These are phyloP conservation scores for Ennomos quercinarius DNA, from an alignment of 2,888 invertebrate species.

Conservation along the genomic window DNA sequence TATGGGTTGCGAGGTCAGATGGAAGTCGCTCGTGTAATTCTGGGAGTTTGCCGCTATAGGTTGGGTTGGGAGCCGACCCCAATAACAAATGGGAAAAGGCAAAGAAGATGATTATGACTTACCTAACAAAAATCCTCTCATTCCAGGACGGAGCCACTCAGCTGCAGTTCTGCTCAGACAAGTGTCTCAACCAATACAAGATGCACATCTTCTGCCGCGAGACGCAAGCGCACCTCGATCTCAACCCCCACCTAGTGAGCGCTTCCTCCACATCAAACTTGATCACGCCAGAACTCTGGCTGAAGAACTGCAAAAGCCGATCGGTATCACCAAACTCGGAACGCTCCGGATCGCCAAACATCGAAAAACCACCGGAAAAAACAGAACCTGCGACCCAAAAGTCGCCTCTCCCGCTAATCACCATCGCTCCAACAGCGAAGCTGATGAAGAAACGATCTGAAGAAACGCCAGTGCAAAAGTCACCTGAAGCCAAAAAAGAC, in stretches of 20 bases:
- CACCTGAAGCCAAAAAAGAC: slow-evolving; percentile 76
- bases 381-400: slow-evolving; percentile 60
- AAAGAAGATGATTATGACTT: too few relatives aligned
- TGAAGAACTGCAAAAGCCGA: slow-evolving; percentile 91
- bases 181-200: slow-evolving; percentile 97
- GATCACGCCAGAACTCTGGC: slow-evolving; percentile 96
- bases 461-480: slow-evolving; percentile 69
- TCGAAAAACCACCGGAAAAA: slow-evolving; percentile 65
- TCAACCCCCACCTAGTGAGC: slow-evolving; percentile 90
- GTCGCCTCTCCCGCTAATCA: slow-evolving; percentile 87
- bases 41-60: too few relatives aligned
- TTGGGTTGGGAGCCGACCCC: too few relatives aligned
- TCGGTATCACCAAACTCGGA: slow-evolving; percentile 87
- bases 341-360: slow-evolving; percentile 82
- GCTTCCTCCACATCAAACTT: slow-evolving; percentile 82
- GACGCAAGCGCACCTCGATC: slow-evolving; percentile 95
- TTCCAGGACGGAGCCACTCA: slow-evolving; percentile 95
- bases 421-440: slow-evolving; percentile 88
- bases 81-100: too few relatives aligned
- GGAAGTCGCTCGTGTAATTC: too few relatives aligned
- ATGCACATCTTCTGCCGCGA: slow-evolving; percentile 98
- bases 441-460: slow-evolving; percentile 81
- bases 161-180: slow-evolving; percentile 96
- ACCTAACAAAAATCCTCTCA: slow-evolving; percentile 1
- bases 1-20: too few relatives aligned